Evolutionary conservation across 2,797 vertebrate genomes (phyloP), one percentile per base, ranked within the genome.

Genomic region (Hypotaenidia philippensis): DNA sequence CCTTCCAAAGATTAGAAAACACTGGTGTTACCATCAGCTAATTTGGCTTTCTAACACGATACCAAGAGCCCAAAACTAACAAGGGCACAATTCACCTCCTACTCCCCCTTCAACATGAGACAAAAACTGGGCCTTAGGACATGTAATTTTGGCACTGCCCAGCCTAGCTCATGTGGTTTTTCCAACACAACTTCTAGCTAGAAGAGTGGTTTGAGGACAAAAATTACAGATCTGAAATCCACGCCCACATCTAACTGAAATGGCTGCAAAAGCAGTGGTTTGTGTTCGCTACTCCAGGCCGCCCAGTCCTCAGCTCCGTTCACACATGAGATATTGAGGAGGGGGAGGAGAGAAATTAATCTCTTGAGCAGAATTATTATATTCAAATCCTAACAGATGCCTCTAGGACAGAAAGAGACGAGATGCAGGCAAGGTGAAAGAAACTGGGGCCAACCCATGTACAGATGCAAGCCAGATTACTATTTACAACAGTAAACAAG

Each of bases 381-480:
- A 91, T 82, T 87, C 70, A 86, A 95, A 95, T 83, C 63, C 53
- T 55, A 94, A 86, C 55, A 79, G 85, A 96, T 80, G 94, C 87
- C 76, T 70, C 82, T 50, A 84, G 55, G 79, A 93, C 91, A 94
- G 88, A 91, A 93, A 78, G 34, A 88, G 52, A 66, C 0, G 19
- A 86, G 61, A 90, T 20, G 26, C 36, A 79, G 69, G 59, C 61
- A 91, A 92, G 89, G 87, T 94, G 91, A 78, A 95, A 91, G 81
- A 91, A 77, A 32, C 65, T 15, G 21, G 9, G 31, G 59, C 65
- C 76, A 91, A 49, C 4, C 32, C 22, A 3, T 17, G 64, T 76
- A 80, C 61, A 86, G 89, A 94, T 66, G 69, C 52, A 86, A 92
- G 59, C 26, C 44, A 90, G 70, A 89, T 88, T 63, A 91, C 63